A percentile compares a stretch with the other conserved stretches of the same genome.
These are phyloP conservation scores for Ceratotherium simum DNA, from an alignment of 2,113 vertebrate genomes.

Conservation along the genomic window DNA sequence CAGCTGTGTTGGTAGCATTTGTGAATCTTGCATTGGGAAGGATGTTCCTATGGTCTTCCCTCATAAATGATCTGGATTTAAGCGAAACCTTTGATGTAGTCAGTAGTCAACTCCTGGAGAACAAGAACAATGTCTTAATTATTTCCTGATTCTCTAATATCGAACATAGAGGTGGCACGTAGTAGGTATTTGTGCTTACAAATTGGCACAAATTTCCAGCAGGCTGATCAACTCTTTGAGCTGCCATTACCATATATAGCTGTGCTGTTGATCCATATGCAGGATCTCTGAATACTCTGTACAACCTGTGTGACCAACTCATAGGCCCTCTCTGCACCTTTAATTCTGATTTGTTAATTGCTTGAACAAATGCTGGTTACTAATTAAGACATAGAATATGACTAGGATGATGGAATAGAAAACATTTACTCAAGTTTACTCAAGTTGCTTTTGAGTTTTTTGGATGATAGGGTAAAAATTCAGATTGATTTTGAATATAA, in stretches of 20 bases:
- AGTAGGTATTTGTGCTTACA: background rate
- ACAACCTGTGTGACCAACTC: background rate
- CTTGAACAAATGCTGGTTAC: background rate
- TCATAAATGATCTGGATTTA: background rate
- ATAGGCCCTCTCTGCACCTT: background rate
- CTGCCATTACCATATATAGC: background rate
- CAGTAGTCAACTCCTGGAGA: background rate
- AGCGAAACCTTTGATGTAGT: background rate
- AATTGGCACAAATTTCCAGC: background rate
- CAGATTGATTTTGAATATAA: slow-evolving; percentile 26
- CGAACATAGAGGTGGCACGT: background rate
- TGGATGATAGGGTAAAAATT: background rate
- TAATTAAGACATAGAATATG: background rate
- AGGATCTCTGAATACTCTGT: background rate
- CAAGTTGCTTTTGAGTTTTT: background rate
- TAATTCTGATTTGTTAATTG: slow-evolving; percentile 18
- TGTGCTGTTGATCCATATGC: background rate
- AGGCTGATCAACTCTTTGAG: background rate
- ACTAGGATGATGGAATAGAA: background rate
- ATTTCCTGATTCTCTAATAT: background rate
- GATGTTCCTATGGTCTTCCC: background rate
- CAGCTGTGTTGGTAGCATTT: background rate
- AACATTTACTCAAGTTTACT: background rate
- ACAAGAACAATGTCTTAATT: background rate
- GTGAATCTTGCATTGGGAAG: background rate